Evolutionary conservation across 2,888 invertebrate species (phyloP).

Genomic region (Schizaphis graminum): DNA sequence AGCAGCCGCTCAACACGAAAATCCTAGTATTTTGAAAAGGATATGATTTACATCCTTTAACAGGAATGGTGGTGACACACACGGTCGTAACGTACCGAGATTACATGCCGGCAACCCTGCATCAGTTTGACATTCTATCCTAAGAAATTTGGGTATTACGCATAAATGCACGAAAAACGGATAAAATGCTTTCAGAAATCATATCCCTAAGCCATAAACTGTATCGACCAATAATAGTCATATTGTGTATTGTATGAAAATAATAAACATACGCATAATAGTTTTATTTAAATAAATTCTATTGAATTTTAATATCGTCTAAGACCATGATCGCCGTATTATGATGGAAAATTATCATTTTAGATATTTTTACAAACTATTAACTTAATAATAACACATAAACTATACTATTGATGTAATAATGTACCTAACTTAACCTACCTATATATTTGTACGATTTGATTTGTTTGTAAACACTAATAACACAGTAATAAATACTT

Average conservation of each 20-base stretch:
- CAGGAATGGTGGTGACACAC: neutral
- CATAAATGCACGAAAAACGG: neutral
- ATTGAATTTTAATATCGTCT: neutral
- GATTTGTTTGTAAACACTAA: neutral
- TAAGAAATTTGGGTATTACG: neutral
- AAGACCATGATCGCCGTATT: neutral
- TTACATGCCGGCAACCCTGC: neutral
- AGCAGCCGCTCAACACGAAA: slow-evolving; percentile 13
- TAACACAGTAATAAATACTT: neutral
- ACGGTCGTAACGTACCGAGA: neutral
- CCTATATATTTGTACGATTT: neutral
- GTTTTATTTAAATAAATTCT: neutral
- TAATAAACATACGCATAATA: neutral
- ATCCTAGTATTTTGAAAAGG: slow-evolving; percentile 37
- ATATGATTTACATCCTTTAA: slow-evolving; percentile 47
- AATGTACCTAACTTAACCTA: neutral
- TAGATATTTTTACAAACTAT: neutral
- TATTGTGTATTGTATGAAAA: neutral
- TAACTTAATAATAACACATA: neutral
- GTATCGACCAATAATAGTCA: neutral
- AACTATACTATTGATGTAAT: neutral
- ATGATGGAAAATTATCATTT: neutral
- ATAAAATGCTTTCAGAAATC: neutral
- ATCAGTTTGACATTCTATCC: slow-evolving; percentile 24
- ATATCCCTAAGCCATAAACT: neutral